phyloP scores from a whole-genome alignment of 1,140 invertebrate genomes.

The Tribolium madens region DNA sequence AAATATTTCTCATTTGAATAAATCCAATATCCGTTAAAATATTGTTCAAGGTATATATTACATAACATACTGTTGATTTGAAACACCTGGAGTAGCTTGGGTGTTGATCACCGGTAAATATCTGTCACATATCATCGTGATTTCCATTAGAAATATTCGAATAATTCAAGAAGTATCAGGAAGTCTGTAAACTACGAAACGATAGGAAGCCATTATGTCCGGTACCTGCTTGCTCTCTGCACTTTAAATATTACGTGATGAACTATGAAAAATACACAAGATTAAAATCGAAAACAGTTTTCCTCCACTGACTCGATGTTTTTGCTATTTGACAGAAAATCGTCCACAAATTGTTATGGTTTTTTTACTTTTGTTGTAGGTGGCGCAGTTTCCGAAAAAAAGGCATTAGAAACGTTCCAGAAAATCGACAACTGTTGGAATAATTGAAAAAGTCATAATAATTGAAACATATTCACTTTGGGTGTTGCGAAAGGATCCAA shows the following conservation, averaged over 20 bases:
- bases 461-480: too few relatives aligned
- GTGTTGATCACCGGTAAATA: neutral
- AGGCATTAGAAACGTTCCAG: too few relatives aligned
- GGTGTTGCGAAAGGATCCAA: too few relatives aligned
- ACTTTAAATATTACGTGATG: neutral
- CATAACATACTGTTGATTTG: neutral
- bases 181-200: neutral
- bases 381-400: too few relatives aligned
- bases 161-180: neutral
- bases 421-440: too few relatives aligned
- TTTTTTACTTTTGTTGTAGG: too few relatives aligned
- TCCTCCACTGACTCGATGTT: too few relatives aligned
- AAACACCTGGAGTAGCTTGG: neutral
- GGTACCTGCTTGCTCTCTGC: neutral
- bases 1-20: neutral
- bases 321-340: too few relatives aligned
- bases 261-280: too few relatives aligned
- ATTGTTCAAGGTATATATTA: neutral
- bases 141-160: neutral
- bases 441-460: too few relatives aligned
- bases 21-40: neutral
- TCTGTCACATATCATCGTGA: neutral
- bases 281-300: too few relatives aligned
- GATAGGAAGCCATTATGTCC: neutral
- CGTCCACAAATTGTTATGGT: too few relatives aligned